Evolutionary conservation across 92 coral and sea anemone species (phyloP).

Genomic region (Muricea muricata): DNA sequence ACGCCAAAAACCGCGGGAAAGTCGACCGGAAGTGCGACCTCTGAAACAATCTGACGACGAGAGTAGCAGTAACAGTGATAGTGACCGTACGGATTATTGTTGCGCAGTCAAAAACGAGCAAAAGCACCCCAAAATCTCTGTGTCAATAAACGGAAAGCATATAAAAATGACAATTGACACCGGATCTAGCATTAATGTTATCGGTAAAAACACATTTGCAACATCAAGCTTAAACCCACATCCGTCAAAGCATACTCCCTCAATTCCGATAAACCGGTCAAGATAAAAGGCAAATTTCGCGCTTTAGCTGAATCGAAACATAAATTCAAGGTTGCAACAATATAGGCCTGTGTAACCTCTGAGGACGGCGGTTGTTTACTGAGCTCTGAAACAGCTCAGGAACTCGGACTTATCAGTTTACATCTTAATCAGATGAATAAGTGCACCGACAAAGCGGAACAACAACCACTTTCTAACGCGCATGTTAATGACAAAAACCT

Average conservation of each 20-base stretch:
- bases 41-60: background rate
- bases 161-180: conserved; percentile 1
- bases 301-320: conserved; percentile 16
- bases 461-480: background rate
- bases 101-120: background rate
- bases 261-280: conserved; percentile 29
- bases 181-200: background rate
- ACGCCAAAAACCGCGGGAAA: background rate
- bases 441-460: background rate
- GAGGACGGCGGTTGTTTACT: conserved; percentile 42
- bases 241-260: conserved; percentile 28
- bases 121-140: background rate
- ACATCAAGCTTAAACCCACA: too few species aligned
- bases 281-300: conserved; percentile 28
- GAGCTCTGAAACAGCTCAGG: too few species aligned
- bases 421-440: conserved; percentile 8
- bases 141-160: background rate
- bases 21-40: background rate
- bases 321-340: conserved; percentile 1
- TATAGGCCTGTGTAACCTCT: conserved; percentile 19
- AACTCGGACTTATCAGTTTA: conserved; percentile 12
- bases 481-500: background rate
- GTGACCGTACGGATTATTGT: conserved; percentile 2
- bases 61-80: background rate
- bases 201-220: background rate